Evolutionary conservation across 2,113 vertebrate genomes (phyloP), one percentile per base, ranked within the genome.

Genomic region (Corynorhinus townsendii): DNA sequence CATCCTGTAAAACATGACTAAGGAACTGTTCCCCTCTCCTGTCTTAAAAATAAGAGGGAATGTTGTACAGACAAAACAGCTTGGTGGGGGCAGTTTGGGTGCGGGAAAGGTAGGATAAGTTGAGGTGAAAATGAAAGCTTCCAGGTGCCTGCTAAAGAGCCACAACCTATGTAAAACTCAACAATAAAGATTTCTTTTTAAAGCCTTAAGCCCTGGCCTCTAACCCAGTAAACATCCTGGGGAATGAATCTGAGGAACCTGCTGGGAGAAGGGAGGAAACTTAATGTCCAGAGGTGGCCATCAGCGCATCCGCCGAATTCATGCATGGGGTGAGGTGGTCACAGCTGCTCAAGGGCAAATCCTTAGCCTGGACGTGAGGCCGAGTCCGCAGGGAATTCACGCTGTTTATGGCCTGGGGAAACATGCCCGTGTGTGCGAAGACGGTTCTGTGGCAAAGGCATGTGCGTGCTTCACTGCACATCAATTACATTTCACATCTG

Each of bases 381-480:
- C 3, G 43, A 3, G 73, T 30, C 40, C 15, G n/a, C 47, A 45
- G 72, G 79, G 81, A 81, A 30, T 7, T 0, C 3, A 11, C 0
- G 4, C 24, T 0, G 3, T 30, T 54, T 16, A 5, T n/a, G 17
- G 38, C n/a, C 17, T 4, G 0, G 49, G 71, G 40, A 79, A 62
- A 24, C 28, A 59, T 0, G 2, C 69, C 66, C 28, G 12, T 3
- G 7, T 52, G 49, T 8, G 40, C 2, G 2, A 7, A 69, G 4
- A 0, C 0, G 0, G 0, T 11, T 33, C 15, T 0, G 19, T 7
- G 3, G 7, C 56, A 38, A 66, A 80, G 80, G 3, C 4, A 14
- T 4, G 0, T 19, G 54, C n/a, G 45, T 3, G 62, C 38, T 12
- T 59, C 22, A 5, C 35, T 30, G 86, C 86, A 9, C 0, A 0